Evolutionary conservation across 1,140 invertebrate genomes (phyloP), one percentile per base, ranked within the genome.

Genomic region (Hyposmocoma kahamanoa): DNA sequence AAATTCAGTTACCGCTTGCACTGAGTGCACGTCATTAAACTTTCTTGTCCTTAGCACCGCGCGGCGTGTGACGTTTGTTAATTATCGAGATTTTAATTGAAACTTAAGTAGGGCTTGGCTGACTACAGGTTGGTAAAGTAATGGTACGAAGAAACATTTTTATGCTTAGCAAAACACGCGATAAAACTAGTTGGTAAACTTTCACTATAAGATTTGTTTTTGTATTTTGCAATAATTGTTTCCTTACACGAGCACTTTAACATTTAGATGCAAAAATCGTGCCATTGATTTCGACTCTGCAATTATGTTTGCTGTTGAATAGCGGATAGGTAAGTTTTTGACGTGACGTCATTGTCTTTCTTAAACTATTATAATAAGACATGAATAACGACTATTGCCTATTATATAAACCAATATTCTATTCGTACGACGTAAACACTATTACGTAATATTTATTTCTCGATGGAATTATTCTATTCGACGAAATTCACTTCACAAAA

Each of bases 1-100:
- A 79, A 75, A 82, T 79, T 78, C 59, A 73, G 69, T 76, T 71
- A 77, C 61, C 60, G 62, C 59, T 66, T 67, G 61, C 61, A 56
- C 64, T 61, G 58, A 67, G 70, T 72, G 69, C 62, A 62, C 64
- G 65, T 76, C 76, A 80, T 80, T 78, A 81, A 74, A 79, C 74
- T 72, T 82, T 79, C 75, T 77, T 78, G 71, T 75, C 65, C 62
- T 72, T 66, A 58, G 49, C 60, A 61, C 50, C 53, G 56, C 50
- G 47, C 53, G 61, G 55, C 61, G 56, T 58, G 56, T 62, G 62
- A 61, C 61, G 56, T 59, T 76, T 78, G 69, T 76, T 70, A 70
- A 67, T 73, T 74, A 74, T 70, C 54, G 64, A 55, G 55, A 64
- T 47, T 71, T 67, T 65, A 61, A 59, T 36, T 36, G 32, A 36